These are phyloP conservation scores for Aphelinus atriplicis DNA, from an alignment of 1,140 invertebrate genomes.

Conservation along the genomic window DNA sequence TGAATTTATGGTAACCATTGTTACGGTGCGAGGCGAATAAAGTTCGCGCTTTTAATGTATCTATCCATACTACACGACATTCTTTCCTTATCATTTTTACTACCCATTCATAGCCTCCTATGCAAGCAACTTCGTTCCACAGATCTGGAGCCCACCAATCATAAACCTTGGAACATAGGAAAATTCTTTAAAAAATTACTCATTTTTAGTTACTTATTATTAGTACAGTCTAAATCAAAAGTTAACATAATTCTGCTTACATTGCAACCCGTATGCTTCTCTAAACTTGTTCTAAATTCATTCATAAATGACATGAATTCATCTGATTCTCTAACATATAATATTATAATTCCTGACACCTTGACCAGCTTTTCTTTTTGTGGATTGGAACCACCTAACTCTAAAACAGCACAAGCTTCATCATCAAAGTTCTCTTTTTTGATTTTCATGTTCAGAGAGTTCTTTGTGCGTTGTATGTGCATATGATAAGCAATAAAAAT, in stretches of 20 bases:
- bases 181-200: not conserved
- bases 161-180: slow-evolving; percentile 43
- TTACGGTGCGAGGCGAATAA: slow-evolving; percentile 35
- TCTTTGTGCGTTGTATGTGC: slow-evolving; percentile 15
- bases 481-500: slow-evolving; percentile 21
- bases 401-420: slow-evolving; percentile 17
- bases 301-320: slow-evolving; percentile 51
- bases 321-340: slow-evolving; percentile 49
- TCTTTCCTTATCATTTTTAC: slow-evolving; percentile 44
- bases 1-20: slow-evolving; percentile 35
- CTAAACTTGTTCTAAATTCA: slow-evolving; percentile 48
- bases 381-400: slow-evolving; percentile 12
- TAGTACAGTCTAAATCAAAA: not conserved
- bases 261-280: slow-evolving; percentile 42
- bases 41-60: slow-evolving; percentile 45
- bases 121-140: slow-evolving; percentile 51
- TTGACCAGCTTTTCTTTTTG: slow-evolving; percentile 25
- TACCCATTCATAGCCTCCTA: slow-evolving; percentile 53
- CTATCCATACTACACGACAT: slow-evolving; percentile 51
- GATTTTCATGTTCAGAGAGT: slow-evolving; percentile 11
- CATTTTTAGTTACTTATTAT: not conserved
- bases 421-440: slow-evolving; percentile 14
- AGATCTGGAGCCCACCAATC: slow-evolving; percentile 52
- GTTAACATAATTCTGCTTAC: slow-evolving; percentile 49
- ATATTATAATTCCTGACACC: slow-evolving; percentile 45